Evolutionary conservation across 2,888 invertebrate species (phyloP), one percentile per base, ranked within the genome.

Genomic region (Epirrhoe tristata): DNA sequence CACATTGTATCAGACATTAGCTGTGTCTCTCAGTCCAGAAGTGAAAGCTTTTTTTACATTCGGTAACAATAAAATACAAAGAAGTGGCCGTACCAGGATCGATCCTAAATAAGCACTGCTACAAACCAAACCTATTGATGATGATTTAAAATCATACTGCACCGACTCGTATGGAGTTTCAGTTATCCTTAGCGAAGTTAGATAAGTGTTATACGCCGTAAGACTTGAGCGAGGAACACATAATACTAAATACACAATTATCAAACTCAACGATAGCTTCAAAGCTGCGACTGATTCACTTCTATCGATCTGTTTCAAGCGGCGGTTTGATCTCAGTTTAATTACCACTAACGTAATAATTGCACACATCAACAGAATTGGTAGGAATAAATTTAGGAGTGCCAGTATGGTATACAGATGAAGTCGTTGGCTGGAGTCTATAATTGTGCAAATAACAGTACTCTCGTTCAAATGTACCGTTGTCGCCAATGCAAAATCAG

Each of bases 401-500:
- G 88, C 86, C 48, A 93, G 79, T 78, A 93, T 81, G 5, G 88
- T 83, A 70, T 90, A 87, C 82, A 93, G 88, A 65, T 90, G 88
- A 8, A 89, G 76, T 69, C 89, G 89, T 76, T 94, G 94, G 75
- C 89, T 89, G 32, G 90, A 87, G 74, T 95, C 94, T 34, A 94
- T 81, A 70, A 94, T 86, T 14, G 94, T 93, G 77, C 95, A 95
- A 36, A 94, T 74, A 12, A 89, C 83, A 10, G 80, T 75, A 57
- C 87, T 85, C 53, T 84, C 80, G 62, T 90, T 88, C 5, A 88
- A 77, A 66, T 86, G 83, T 55, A 94, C 81, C 53, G 91, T 91
- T 6, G 94, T 91, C 5, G 95, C 93, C 70, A 95, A 83, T 34
- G 91, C 88, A 80, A 94, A 94, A 74, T 94, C 94, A 8, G 95